A percentile compares a stretch with the other conserved stretches of the same genome.
These are phyloP conservation scores for Drosophila atroscutellata DNA, from an alignment of 2,888 invertebrate species.

Conservation along the genomic window DNA sequence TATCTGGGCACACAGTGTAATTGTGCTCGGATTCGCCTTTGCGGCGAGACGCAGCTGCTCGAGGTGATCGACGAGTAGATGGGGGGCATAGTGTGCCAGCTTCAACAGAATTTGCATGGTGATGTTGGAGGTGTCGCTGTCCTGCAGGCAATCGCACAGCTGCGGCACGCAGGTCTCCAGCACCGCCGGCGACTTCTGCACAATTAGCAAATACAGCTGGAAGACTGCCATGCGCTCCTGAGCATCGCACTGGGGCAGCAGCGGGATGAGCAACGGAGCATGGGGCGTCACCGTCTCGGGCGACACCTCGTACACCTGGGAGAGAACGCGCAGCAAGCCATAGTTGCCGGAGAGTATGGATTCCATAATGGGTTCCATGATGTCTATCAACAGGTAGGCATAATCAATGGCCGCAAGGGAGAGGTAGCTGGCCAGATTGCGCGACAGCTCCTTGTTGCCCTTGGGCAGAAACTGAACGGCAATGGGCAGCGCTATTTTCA, in stretches of 20 bases:
- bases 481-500: conserved; percentile 90
- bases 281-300: conserved; percentile 94
- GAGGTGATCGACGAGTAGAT: conserved; percentile 90
- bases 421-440: conserved; percentile 96
- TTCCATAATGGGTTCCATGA: conserved; percentile 95
- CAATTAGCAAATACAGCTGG: conserved; percentile 92
- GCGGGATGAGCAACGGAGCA: conserved; percentile 90
- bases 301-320: conserved; percentile 95
- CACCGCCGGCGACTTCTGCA: conserved; percentile 90
- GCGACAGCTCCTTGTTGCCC: conserved; percentile 94
- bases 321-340: conserved; percentile 93
- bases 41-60: conserved; percentile 89
- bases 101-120: conserved; percentile 91
- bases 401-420: conserved; percentile 97
- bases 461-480: conserved; percentile 96
- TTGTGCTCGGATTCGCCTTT: conserved; percentile 88
- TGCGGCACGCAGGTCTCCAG: conserved; percentile 93
- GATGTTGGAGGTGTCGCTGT: conserved; percentile 87
- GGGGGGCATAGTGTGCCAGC: conserved; percentile 89
- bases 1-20: conserved; percentile 89
- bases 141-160: conserved; percentile 90
- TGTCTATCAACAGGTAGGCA: conserved; percentile 92
- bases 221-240: conserved; percentile 94
- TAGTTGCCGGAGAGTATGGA: conserved; percentile 96
- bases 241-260: conserved; percentile 93